Base-by-base conservation (phyloP, 2,797 vertebrate species). In the Alauda arvensis region DNA sequence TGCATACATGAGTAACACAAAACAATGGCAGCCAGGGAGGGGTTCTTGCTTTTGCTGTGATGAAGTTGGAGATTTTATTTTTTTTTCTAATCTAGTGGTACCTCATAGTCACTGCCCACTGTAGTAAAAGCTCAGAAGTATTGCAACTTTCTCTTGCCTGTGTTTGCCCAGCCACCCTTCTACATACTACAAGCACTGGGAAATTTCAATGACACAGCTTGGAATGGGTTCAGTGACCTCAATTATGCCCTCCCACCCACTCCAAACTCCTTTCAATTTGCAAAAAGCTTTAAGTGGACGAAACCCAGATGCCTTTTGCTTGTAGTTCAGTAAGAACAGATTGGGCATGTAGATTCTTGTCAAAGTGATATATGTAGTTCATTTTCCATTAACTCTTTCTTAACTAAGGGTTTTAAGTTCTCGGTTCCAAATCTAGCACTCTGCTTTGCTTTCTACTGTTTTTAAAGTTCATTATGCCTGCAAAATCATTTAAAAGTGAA, bases 201-300 rank as follows among this genome's bases (percentile, higher is more conserved):
- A 94, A 96, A 95, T 96, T 92, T 97, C 96, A 96, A 78, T 94
- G 92, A 95, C 96, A 94, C 95, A 93, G 71, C 90, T 65, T 83
- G 66, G 92, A 95, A 94, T 74, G 60, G 94, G 94, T 90, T 88
- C 69, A 43, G 89, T 95, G 96, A 95, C 97, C 96, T 96, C 82
- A 56, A 72, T 79, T 90, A 71, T 92, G 93, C 94, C 96, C 94
- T 94, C 84, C 96, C 93, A 91, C 93, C 96, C 94, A 96, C 95
- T 96, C 95, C 94, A 94, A 93, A 95, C 91, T 92, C 94, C 95
- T 97, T 97, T 97, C 96, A 97, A 95, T 95, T 95, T 96, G 93
- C 88, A 96, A 94, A 96, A 95, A 95, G 96, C 91, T 95, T 96
- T 95, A 94, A 96, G 94, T 89, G 94, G 95, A 97, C 94, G 93